Evolutionary conservation across 2,113 vertebrate species (phyloP).

Genomic region (Phylloscopus whistleri): DNA sequence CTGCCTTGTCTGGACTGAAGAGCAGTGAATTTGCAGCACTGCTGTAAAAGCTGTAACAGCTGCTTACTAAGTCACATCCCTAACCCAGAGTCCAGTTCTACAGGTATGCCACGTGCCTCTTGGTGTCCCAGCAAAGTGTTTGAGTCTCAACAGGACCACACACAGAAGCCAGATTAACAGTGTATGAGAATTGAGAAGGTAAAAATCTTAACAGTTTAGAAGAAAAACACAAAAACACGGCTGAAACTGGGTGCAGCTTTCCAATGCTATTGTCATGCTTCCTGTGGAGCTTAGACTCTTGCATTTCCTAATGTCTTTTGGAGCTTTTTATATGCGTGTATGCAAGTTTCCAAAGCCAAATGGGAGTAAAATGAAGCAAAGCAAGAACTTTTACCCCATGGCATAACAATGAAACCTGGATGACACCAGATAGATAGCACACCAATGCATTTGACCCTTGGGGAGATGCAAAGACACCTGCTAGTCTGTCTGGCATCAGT

Average conservation of each 20-base stretch:
- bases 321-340: neutral
- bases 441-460: neutral
- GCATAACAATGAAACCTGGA: neutral
- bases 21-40: neutral
- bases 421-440: neutral
- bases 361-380: neutral
- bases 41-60: neutral
- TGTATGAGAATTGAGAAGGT: neutral
- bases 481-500: no score
- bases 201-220: neutral
- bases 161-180: neutral
- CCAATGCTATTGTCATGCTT: neutral
- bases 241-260: neutral
- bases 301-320: neutral
- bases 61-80: neutral
- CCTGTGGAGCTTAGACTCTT: neutral
- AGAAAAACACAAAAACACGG: neutral
- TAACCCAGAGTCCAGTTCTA: neutral
- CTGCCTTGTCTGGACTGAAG: neutral
- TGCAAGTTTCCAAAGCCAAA: neutral
- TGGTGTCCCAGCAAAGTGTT: neutral
- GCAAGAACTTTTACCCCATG: neutral
- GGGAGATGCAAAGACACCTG: neutral
- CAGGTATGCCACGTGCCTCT: neutral
- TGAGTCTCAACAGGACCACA: neutral